A percentile compares a stretch with the other conserved stretches of the same genome.
phyloP scores from a whole-genome alignment of 2,113 vertebrate species.

The Eulacestoma nigropectus region DNA sequence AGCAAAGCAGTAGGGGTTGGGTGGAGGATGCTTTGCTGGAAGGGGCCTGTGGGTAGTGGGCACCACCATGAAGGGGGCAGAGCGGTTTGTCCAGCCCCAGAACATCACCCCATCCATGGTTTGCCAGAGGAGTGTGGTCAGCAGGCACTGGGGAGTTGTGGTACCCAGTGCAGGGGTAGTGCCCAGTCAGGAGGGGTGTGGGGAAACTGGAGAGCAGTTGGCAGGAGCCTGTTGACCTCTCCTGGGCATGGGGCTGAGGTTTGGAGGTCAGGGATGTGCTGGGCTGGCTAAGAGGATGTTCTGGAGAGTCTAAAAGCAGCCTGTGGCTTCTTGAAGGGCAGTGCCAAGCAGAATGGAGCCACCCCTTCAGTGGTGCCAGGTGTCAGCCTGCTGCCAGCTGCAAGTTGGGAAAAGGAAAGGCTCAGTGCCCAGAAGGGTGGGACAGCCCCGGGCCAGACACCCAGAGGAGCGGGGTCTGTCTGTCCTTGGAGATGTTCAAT shows the following conservation, averaged over 20 bases:
- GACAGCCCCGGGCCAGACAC: background rate
- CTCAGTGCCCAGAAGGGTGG: background rate
- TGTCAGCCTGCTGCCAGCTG: background rate
- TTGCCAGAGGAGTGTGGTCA: background rate
- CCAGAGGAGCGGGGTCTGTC: background rate
- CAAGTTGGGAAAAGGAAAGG: background rate
- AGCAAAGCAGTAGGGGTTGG: accelerated
- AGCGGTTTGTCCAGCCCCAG: background rate
- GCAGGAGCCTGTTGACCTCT: background rate
- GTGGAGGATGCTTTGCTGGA: background rate
- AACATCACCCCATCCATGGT: accelerated
- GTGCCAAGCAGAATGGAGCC: background rate
- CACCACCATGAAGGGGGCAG: accelerated
- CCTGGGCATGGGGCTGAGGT: background rate
- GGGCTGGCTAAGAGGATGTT: background rate
- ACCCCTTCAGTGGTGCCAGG: background rate
- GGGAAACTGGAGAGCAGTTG: background rate
- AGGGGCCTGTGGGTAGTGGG: background rate
- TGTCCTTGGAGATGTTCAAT: background rate
- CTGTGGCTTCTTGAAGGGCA: background rate
- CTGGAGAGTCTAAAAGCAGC: background rate
- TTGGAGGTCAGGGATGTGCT: accelerated
- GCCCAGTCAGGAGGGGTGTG: background rate
- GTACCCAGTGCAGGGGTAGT: background rate
- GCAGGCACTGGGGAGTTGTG: background rate